Evolutionary conservation across 2,797 vertebrate genomes (phyloP).

Genomic region (Myoxocephalus aenaeus): DNA sequence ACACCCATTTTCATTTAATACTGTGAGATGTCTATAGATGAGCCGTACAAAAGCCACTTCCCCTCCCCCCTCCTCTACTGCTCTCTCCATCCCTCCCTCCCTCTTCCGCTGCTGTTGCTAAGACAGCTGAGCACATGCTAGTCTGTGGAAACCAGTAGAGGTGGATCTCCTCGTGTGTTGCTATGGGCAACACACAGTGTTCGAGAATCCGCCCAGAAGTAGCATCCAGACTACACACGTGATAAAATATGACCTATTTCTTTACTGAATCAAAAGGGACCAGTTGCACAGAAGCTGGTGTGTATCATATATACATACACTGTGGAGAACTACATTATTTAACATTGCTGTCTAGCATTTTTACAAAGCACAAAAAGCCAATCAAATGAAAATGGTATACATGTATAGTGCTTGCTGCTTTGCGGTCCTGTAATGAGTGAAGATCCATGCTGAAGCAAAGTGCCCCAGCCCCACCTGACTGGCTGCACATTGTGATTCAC

Average conservation of each 20-base stretch:
- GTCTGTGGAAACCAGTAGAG: conserved; percentile 73
- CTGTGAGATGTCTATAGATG: conserved; percentile 50
- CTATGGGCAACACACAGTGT: conserved; percentile 78
- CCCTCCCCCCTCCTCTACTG: conserved; percentile 62
- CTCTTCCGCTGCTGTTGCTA: conserved; percentile 78
- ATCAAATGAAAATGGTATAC: not conserved
- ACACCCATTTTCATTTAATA: conserved; percentile 65
- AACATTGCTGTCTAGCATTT: not conserved
- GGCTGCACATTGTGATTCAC: conserved; percentile 64
- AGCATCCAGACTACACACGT: conserved; percentile 57
- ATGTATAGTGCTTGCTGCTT: conserved; percentile 12
- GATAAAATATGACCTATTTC: conserved; percentile 71
- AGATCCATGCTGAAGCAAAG: conserved; percentile 17
- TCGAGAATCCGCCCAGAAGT: conserved; percentile 56
- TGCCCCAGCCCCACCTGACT: conserved; percentile 44
- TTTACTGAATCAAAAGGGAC: conserved; percentile 40
- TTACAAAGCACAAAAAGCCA: conserved; percentile 10
- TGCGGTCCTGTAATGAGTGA: conserved; percentile 21
- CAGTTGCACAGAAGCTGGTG: conserved; percentile 14
- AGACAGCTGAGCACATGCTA: conserved; percentile 61
- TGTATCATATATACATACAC: not conserved
- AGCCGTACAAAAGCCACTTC: conserved; percentile 51
- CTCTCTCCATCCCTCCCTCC: conserved; percentile 51
- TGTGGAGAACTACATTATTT: not conserved
- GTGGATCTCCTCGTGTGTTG: conserved; percentile 76